These are phyloP conservation scores for Sciurus carolinensis DNA, from an alignment of 2,797 vertebrate species.

Conservation along the genomic window DNA sequence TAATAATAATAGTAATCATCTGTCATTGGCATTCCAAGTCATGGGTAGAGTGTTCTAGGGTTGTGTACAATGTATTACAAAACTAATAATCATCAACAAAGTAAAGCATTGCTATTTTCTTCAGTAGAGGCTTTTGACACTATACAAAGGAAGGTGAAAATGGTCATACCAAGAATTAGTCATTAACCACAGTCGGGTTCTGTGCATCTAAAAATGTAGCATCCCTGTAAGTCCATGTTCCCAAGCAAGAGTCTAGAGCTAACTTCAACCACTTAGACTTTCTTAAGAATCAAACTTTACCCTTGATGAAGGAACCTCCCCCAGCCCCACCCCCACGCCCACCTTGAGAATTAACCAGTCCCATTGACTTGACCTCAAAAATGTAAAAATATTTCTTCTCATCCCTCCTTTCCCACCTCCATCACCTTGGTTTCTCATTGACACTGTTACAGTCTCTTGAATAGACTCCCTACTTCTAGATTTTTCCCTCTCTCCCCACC, in stretches of 20 bases:
- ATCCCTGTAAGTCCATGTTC: not conserved
- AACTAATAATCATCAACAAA: not conserved
- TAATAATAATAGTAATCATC: not conserved
- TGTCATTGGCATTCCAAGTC: not conserved
- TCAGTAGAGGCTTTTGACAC: not conserved
- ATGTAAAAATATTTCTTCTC: not conserved
- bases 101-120: not conserved
- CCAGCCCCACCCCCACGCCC: not conserved
- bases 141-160: not conserved
- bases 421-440: not conserved
- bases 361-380: not conserved
- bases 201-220: not conserved
- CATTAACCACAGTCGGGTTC: not conserved
- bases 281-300: not conserved
- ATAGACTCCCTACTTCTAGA: not conserved
- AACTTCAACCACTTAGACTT: not conserved
- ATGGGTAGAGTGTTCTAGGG: not conserved
- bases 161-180: not conserved
- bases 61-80: not conserved
- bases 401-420: not conserved
- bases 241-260: not conserved
- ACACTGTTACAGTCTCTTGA: not conserved
- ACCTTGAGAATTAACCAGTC: not conserved
- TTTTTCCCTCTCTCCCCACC: not conserved
- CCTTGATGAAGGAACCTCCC: not conserved